Base-by-base conservation (phyloP, 2,888 invertebrate species). In the Pristionchus arcanus region DNA sequence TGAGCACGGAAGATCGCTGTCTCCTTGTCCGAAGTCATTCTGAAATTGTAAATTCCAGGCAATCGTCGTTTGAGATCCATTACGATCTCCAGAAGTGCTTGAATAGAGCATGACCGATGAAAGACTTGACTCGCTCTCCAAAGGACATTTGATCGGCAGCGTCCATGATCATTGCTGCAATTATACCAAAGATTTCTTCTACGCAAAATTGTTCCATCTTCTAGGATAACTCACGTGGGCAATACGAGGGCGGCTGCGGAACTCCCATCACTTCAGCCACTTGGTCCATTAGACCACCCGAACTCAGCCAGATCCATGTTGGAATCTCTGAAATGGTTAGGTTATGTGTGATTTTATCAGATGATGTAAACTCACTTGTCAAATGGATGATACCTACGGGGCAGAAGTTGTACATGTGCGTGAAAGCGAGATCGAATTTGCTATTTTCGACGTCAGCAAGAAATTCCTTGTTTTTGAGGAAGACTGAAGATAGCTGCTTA, bases 341-440 rank as follows among this genome's bases (percentile, higher is more conserved):
- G 21, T 37, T 9, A 37, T 19, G 2, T 31, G 0, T 5, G 2
- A 77, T 5, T 34, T 16, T 1, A 74, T 37, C 31, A 21, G 2
- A 0, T 15, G 2, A 31, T 71, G n/a, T 13, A 16, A 31, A 34
- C 87, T 28, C 19, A 88, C 85, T 88, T 25, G 87, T 55, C 28
- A 42, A 13, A 21, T 90, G 90, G 49, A 91, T 89, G 42, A 92
- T 49, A 68, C 92, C 92, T 15, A 92, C 91, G 28, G 90, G 83
- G 83, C 92, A 92, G 31, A 90, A 77, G 34, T 90, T 87, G 90
- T 91, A 91, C 89, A 93, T 92, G 90, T 94, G 93, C 0, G 93
- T 90, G 86, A 94, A 93, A 49, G 93, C 94, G 3, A 94, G 83
- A 89, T 94, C 94, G 89, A 93, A 94, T 87, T 93, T 92, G 63